Evolutionary conservation across 2,113 vertebrate species (phyloP).

Genomic region (Bujurquina vittata): DNA sequence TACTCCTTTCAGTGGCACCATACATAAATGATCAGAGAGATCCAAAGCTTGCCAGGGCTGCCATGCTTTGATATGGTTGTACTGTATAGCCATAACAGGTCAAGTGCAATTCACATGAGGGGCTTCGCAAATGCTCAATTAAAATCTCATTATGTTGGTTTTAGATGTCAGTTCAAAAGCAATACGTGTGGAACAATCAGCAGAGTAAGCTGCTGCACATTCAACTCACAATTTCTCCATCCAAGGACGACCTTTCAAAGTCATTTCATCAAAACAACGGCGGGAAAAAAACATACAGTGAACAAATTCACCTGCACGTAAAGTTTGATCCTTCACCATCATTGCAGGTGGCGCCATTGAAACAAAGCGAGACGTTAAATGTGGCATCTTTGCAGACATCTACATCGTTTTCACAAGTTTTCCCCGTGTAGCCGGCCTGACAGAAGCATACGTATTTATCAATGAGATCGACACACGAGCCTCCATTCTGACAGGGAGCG

Average conservation of each 20-base stretch:
- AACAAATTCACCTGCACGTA: slow-evolving; percentile 78
- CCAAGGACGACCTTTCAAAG: neutral
- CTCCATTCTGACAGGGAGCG: slow-evolving; percentile 79
- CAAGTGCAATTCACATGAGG: neutral
- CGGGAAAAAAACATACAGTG: neutral
- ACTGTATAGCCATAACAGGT: neutral
- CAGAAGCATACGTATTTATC: slow-evolving; percentile 83
- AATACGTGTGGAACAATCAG: neutral
- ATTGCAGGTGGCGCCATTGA: slow-evolving; percentile 78
- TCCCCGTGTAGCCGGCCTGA: slow-evolving; percentile 76
- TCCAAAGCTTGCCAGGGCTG: neutral
- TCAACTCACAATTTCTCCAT: neutral
- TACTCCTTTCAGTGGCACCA: neutral
- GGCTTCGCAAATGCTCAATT: neutral
- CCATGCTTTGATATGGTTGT: neutral
- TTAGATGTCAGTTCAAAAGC: neutral
- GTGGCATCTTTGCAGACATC: slow-evolving; percentile 66
- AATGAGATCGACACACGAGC: slow-evolving; percentile 80
- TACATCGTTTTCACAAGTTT: slow-evolving; percentile 73
- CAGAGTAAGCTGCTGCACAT: neutral
- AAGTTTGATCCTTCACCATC: slow-evolving; percentile 80
- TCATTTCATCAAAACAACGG: neutral
- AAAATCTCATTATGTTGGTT: neutral
- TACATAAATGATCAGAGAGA: neutral
- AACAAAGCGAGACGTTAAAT: slow-evolving; percentile 67